Evolutionary conservation across 2,888 invertebrate genomes (phyloP).

Genomic region (Laspeyria flexula): DNA sequence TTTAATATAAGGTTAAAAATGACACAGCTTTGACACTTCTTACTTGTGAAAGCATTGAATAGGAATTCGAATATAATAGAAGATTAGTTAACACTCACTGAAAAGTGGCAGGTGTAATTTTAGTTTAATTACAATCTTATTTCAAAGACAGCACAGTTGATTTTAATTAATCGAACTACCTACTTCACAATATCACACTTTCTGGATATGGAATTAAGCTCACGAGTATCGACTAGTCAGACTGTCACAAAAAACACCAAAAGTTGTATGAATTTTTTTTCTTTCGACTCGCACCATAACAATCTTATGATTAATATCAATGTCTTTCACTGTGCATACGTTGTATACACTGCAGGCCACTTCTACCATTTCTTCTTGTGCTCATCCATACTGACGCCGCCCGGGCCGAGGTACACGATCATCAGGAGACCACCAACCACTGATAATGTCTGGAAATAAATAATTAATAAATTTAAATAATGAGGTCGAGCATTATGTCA

Average conservation of each 20-base stretch:
- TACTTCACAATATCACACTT: not conserved
- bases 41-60: too few species aligned
- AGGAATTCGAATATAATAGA: too few species aligned
- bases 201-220: slow-evolving; percentile 43
- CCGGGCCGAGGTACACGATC: slow-evolving; percentile 99
- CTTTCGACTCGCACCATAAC: slow-evolving; percentile 47
- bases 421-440: slow-evolving; percentile 99
- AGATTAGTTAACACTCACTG: too few species aligned
- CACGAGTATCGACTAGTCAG: slow-evolving; percentile 51
- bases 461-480: not conserved
- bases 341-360: slow-evolving; percentile 36
- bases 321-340: slow-evolving; percentile 52
- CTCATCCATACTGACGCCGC: slow-evolving; percentile 99
- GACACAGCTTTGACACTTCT: not conserved
- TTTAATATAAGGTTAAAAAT: not conserved
- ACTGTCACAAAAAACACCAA: slow-evolving; percentile 46
- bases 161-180: not conserved
- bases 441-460: slow-evolving; percentile 95
- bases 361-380: slow-evolving; percentile 99
- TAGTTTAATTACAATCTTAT: too few species aligned
- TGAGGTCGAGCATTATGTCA: too few species aligned
- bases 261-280: slow-evolving; percentile 35
- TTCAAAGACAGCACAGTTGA: not conserved
- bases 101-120: too few species aligned
- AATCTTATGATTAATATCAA: slow-evolving; percentile 50